Evolutionary conservation across 2,797 vertebrate genomes (phyloP).

Genomic region (Dipus sagitta): DNA sequence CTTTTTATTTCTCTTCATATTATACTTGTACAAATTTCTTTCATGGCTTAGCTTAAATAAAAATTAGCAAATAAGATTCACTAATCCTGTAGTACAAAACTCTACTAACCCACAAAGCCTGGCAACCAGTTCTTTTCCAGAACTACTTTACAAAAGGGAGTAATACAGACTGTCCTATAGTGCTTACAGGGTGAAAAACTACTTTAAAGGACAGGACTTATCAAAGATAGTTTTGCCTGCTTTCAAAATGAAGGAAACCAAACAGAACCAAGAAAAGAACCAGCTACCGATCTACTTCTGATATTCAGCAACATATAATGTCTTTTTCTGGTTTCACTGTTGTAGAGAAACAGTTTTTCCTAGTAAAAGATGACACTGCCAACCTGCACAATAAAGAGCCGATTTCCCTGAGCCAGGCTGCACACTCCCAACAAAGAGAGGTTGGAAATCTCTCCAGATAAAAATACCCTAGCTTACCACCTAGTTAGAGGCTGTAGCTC

Average conservation of each 20-base stretch:
- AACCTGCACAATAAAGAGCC: constrained; percentile 46
- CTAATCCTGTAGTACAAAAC: constrained; percentile 44
- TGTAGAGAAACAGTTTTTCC: constrained; percentile 52
- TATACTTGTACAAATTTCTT: constrained; percentile 26
- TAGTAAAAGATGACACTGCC: constrained; percentile 42
- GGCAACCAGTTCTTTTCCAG: neutral
- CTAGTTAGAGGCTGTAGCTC: constrained; percentile 3
- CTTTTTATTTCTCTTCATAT: constrained; percentile 46
- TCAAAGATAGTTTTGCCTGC: constrained; percentile 47
- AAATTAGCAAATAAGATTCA: constrained; percentile 59
- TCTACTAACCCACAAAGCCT: constrained; percentile 21
- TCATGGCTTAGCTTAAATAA: constrained; percentile 51
- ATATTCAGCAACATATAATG: constrained; percentile 48
- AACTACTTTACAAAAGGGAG: constrained; percentile 59
- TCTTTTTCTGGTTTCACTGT: constrained; percentile 48
- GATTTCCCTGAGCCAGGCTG: constrained; percentile 45
- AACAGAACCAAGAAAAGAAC: constrained; percentile 42
- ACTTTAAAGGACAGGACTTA: neutral
- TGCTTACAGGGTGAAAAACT: constrained; percentile 32
- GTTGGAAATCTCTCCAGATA: constrained; percentile 36
- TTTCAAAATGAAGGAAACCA: constrained; percentile 56
- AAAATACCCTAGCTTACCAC: constrained; percentile 67
- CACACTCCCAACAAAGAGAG: constrained; percentile 3
- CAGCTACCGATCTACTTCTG: neutral
- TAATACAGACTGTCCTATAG: constrained; percentile 46